Conservation (phyloP, 2,113 vertebrate species). For the Alethe castanea region DNA sequence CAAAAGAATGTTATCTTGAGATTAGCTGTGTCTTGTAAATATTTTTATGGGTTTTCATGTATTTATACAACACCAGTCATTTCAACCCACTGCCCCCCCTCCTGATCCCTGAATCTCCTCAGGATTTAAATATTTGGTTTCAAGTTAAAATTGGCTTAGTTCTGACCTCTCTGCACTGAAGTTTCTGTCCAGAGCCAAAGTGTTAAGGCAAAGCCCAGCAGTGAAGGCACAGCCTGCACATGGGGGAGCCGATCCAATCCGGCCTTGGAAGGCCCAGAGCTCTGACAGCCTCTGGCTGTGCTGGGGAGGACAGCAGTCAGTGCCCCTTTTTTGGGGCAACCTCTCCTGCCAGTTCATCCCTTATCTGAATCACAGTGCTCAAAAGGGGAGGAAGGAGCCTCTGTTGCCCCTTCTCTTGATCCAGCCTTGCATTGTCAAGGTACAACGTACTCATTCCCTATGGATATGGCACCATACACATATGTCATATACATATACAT, state of each 20-base stretch:
- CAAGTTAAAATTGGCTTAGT: slow-evolving; percentile 37
- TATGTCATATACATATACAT: rapidly evolving
- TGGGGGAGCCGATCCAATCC: rapidly evolving
- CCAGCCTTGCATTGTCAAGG: background rate
- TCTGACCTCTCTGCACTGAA: slow-evolving; percentile 8
- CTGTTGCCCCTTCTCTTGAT: background rate
- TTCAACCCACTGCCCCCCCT: background rate
- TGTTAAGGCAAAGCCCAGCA: background rate
- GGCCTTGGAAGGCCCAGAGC: rapidly evolving
- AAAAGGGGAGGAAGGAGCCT: background rate
- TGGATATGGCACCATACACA: background rate
- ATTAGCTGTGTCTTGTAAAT: slow-evolving; percentile 68
- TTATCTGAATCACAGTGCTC: background rate
- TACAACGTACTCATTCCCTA: too few species aligned
- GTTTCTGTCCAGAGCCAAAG: slow-evolving; percentile 10
- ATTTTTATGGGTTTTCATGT: slow-evolving; percentile 47
- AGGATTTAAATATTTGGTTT: slow-evolving; percentile 55
- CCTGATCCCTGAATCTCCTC: background rate
- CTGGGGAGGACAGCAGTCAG: background rate
- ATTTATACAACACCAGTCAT: slow-evolving; percentile 47
- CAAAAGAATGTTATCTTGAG: slow-evolving; percentile 67
- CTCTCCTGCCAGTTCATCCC: background rate
- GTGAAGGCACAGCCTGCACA: background rate
- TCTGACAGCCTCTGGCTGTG: rapidly evolving
- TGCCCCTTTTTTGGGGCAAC: background rate